phyloP scores from a whole-genome alignment of 2,113 vertebrate genomes.

The Hemiprocne comata region DNA sequence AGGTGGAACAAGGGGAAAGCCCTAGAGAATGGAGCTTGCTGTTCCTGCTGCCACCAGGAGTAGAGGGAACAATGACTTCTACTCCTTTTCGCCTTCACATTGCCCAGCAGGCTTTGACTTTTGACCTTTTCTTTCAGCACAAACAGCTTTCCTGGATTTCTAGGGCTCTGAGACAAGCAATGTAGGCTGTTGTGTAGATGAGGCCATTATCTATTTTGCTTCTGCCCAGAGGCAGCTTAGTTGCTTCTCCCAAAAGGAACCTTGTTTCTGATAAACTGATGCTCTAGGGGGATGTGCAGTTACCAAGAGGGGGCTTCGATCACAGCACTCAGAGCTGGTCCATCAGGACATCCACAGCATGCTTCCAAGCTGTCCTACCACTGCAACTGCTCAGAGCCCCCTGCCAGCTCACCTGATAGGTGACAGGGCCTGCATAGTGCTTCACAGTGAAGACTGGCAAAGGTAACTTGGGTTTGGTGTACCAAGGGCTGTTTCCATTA shows the following conservation, averaged over 20 bases:
- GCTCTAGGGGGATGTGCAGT: not conserved
- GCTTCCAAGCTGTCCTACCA: not conserved
- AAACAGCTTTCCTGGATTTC: not conserved
- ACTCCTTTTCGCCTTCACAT: not conserved
- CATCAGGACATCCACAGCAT: not conserved
- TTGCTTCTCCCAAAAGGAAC: not conserved
- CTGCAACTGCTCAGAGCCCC: not conserved
- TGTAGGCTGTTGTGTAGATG: not conserved
- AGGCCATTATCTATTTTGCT: not conserved
- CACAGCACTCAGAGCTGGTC: not conserved
- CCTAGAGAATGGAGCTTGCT: not conserved
- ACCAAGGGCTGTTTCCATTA: slow-evolving; percentile 82
- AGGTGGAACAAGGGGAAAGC: not conserved
- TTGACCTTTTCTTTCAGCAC: not conserved
- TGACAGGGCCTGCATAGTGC: slow-evolving; percentile 90
- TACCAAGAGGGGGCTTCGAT: not conserved
- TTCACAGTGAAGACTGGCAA: slow-evolving; percentile 90
- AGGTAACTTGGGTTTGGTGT: slow-evolving; percentile 88
- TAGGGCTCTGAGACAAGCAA: not conserved
- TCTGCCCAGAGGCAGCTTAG: not conserved
- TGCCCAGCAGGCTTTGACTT: not conserved
- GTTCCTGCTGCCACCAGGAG: not conserved
- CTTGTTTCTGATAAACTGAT: not conserved
- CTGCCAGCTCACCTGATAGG: slow-evolving; percentile 84
- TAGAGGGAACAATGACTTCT: not conserved